Evolutionary conservation across 2,888 invertebrate genomes (phyloP).

Genomic region (Melieria picta): DNA sequence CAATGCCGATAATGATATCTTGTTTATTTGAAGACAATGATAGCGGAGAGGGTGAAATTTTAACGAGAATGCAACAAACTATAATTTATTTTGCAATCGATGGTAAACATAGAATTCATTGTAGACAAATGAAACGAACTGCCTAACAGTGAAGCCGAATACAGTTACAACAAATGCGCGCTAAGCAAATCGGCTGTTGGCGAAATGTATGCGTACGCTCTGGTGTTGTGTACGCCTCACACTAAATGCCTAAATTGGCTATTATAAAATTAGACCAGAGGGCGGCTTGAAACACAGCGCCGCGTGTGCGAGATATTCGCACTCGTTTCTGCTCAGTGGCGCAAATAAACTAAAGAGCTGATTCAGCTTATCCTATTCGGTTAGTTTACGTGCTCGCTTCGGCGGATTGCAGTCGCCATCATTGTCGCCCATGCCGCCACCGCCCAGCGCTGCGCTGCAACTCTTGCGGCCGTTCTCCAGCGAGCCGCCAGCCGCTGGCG

Average conservation of each 20-base stretch:
- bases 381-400: constrained; percentile 58
- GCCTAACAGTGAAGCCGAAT: no score
- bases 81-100: no score
- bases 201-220: no score
- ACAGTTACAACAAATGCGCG: no score
- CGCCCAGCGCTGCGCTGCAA: constrained; percentile 51
- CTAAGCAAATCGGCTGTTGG: no score
- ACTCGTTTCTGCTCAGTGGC: constrained; percentile 24
- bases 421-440: constrained; percentile 41
- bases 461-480: constrained; percentile 58
- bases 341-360: constrained; percentile 27
- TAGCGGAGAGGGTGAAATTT: background rate
- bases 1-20: background rate
- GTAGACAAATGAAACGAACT: no score
- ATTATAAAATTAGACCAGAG: constrained; percentile 10
- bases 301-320: constrained; percentile 1
- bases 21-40: background rate
- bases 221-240: no score
- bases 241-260: no score
- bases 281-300: constrained; percentile 9
- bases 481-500: constrained; percentile 45
- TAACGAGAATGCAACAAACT: no score
- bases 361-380: constrained; percentile 58
- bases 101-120: no score
- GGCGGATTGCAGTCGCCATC: constrained; percentile 61